Percentiles rank a stretch among this genome's conserved stretches.
phyloP scores from a whole-genome alignment of 2,113 vertebrate species.

The Zeus faber region DNA sequence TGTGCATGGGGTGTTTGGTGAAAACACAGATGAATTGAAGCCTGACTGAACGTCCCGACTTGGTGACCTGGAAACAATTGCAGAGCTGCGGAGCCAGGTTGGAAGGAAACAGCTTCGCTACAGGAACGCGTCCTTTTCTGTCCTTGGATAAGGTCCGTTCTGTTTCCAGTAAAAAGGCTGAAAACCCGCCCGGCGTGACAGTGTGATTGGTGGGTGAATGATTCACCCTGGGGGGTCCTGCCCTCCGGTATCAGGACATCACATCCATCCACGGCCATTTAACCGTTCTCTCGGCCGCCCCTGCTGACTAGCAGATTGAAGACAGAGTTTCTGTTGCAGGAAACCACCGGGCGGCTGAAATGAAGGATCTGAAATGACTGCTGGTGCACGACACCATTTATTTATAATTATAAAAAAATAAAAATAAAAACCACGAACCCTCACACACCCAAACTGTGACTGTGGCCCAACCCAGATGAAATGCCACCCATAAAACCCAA shows the following conservation, averaged over 20 bases:
- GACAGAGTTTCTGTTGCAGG: no score
- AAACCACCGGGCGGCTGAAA: no score
- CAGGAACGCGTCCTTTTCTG: not conserved
- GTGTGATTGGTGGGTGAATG: constrained; percentile 22
- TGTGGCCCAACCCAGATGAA: no score
- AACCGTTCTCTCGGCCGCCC: not conserved
- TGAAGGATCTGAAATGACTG: no score
- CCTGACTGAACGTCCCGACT: constrained; percentile 35
- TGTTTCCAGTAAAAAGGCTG: constrained; percentile 13
- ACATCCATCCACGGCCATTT: constrained; percentile 1
- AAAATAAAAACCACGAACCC: no score
- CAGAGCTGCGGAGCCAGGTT: constrained; percentile 29
- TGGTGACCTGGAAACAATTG: constrained; percentile 62
- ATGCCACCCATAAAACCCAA: no score
- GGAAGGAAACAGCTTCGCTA: constrained; percentile 21
- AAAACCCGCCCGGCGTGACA: no score
- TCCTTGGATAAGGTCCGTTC: constrained; percentile 19
- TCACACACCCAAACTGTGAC: no score
- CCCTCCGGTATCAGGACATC: constrained; percentile 17
- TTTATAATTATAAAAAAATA: no score
- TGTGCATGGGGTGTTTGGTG: no score
- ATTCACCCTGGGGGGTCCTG: constrained; percentile 12
- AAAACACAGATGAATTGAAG: constrained; percentile 19
- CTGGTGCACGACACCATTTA: no score
- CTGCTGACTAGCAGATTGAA: no score